Percentiles rank a stretch among this genome's conserved stretches.
phyloP scores from a whole-genome alignment of 1,140 invertebrate genomes.

The Papilio polytes region DNA sequence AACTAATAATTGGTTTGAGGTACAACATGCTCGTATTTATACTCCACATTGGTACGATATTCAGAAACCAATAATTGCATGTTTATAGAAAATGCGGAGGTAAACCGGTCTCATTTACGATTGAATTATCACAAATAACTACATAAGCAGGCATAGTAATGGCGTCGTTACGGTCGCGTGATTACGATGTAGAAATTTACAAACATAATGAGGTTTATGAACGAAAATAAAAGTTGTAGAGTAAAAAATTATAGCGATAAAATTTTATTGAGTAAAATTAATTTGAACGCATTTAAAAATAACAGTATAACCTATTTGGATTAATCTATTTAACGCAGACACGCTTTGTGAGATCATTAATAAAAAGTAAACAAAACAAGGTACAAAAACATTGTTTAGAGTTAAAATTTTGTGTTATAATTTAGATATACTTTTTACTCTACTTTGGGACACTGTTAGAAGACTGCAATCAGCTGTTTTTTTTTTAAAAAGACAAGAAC shows the following conservation, averaged over 20 bases:
- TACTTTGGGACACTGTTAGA: too few relatives aligned
- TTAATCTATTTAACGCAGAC: background rate
- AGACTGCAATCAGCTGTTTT: too few relatives aligned
- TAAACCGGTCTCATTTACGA: conserved; percentile 24
- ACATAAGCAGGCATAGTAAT: conserved; percentile 14
- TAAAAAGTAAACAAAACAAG: background rate
- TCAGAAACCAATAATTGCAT: conserved; percentile 8
- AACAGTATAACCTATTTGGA: background rate
- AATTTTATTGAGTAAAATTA: background rate
- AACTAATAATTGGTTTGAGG: background rate
- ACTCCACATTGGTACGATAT: background rate
- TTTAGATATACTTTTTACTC: background rate
- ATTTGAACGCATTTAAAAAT: background rate
- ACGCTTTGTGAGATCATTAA: background rate
- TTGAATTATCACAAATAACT: conserved; percentile 28
- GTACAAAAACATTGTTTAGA: background rate
- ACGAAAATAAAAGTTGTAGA: conserved; percentile 18
- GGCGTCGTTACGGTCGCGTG: conserved; percentile 19
- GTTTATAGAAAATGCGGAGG: conserved; percentile 11
- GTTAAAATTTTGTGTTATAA: background rate
- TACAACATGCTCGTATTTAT: background rate
- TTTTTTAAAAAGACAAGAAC: too few relatives aligned
- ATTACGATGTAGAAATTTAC: conserved; percentile 12
- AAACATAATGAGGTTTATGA: background rate
- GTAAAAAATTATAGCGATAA: background rate